Percentiles rank a stretch among this genome's conserved stretches.
Conservation (phyloP, 2,113 vertebrate species). For the Ictidomys tridecemlineatus region DNA sequence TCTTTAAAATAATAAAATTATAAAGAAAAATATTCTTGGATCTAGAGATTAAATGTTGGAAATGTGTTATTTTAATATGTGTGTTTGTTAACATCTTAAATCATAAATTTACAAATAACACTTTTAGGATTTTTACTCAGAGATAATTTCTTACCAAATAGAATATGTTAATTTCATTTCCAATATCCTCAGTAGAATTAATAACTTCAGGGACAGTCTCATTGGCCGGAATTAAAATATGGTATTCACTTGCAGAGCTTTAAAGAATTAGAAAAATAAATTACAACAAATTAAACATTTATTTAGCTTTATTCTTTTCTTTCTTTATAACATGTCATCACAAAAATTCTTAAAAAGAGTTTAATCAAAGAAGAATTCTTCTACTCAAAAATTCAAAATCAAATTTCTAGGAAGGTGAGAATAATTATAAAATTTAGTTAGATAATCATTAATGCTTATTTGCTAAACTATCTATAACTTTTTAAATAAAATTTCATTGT, state of each 20-base stretch:
- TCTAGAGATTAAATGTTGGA: neutral
- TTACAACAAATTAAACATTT: neutral
- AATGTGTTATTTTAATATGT: neutral
- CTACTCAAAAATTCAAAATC: neutral
- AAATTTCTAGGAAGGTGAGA: constrained; percentile 6
- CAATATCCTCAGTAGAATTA: constrained; percentile 92
- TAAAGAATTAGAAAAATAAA: constrained; percentile 52
- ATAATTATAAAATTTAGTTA: neutral
- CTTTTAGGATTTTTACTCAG: neutral
- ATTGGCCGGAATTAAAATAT: constrained; percentile 91
- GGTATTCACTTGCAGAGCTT: constrained; percentile 87
- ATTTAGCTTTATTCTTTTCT: constrained; percentile 11
- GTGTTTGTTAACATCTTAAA: neutral
- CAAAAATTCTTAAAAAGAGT: neutral
- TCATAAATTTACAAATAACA: neutral
- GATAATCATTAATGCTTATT: neutral
- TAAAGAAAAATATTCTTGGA: neutral
- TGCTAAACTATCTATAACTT: neutral
- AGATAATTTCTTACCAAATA: constrained; percentile 92
- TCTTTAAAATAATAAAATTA: constrained; percentile 30
- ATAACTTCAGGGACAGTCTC: constrained; percentile 89
- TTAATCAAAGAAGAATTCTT: neutral
- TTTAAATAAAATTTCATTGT: neutral
- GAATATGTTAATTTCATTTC: constrained; percentile 93
- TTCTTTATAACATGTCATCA: neutral